Evolutionary conservation across 1,140 invertebrate genomes (phyloP), one percentile per base, ranked within the genome.

Genomic region (Polypedilum vanderplanki): DNA sequence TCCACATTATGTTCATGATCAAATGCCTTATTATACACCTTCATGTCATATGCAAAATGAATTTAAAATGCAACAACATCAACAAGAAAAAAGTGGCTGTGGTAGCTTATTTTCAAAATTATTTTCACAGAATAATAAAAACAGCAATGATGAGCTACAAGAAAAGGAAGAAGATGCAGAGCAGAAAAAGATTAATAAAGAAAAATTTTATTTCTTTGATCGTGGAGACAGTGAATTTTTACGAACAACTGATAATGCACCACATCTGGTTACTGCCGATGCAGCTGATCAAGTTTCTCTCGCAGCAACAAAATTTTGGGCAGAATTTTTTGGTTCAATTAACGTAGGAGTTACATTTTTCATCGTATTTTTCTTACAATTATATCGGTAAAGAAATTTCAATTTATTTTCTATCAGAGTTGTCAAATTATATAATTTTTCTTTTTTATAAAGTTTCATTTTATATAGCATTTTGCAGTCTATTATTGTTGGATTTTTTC

Each of bases 141-240:
- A n/a, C 1, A 17, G 12, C 18, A 20, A 67, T 17, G 3, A n/a
- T 17, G 65, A 67, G 2, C 7, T 2, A 20, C 1, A 20, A 17
- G 7, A 67, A 7, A 17, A n/a, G 1, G 65, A 18, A 18, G 17
- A 9, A 18, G 64, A 67, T 1, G 64, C 4, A 8, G 4, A 2
- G 10, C 1, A 57, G 10, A 17, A 67, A 67, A 22, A 20, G 10
- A 57, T n/a, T 22, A 57, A 77, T 70, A 76, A 75, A 9, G 80
- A 80, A 7, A 88, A 89, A 75, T n/a, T n/a, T n/a, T 85, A 90
- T 80, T 88, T 88, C 70, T 90, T 90, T 77, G 89, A 90, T 79
- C 88, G 89, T 77, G 88, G 88, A 64, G 87, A 86, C 77, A 85
- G 87, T 4, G 85, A 86, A 81, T 89, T 87, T 77, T 86, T 86